Percentiles rank a stretch among this genome's conserved stretches.
Conservation (phyloP, 2,888 invertebrate genomes). For the Sepioteuthis lessoniana region DNA sequence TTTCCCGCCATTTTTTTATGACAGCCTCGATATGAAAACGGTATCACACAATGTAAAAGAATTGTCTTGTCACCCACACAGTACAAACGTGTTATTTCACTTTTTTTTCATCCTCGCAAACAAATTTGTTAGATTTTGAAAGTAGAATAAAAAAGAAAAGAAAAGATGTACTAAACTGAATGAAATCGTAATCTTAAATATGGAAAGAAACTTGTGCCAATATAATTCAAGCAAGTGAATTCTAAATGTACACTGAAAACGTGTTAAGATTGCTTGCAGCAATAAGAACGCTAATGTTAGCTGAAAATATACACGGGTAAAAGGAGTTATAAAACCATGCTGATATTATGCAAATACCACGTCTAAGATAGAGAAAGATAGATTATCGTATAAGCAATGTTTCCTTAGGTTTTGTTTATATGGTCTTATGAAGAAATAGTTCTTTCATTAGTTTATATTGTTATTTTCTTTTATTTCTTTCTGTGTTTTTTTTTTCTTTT, state of each 20-base stretch:
- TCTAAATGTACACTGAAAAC: too few relatives aligned
- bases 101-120: neutral
- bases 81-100: neutral
- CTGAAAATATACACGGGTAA: neutral
- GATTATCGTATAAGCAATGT: neutral
- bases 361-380: neutral
- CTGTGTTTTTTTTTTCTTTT: too few relatives aligned
- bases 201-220: too few relatives aligned
- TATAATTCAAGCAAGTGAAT: too few relatives aligned
- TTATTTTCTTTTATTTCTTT: too few relatives aligned
- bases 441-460: neutral
- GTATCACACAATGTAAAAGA: neutral
- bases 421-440: neutral
- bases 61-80: neutral
- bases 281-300: too few relatives aligned
- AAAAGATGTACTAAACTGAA: neutral
- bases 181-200: too few relatives aligned
- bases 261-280: too few relatives aligned
- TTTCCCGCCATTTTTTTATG: neutral
- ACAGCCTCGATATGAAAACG: neutral
- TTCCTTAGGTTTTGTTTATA: neutral
- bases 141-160: neutral
- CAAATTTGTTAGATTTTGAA: neutral
- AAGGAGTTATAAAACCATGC: neutral
- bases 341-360: neutral